Evolutionary conservation across 2,888 invertebrate genomes (phyloP), one percentile per base, ranked within the genome.

Genomic region (Torymus aiolomorphi): DNA sequence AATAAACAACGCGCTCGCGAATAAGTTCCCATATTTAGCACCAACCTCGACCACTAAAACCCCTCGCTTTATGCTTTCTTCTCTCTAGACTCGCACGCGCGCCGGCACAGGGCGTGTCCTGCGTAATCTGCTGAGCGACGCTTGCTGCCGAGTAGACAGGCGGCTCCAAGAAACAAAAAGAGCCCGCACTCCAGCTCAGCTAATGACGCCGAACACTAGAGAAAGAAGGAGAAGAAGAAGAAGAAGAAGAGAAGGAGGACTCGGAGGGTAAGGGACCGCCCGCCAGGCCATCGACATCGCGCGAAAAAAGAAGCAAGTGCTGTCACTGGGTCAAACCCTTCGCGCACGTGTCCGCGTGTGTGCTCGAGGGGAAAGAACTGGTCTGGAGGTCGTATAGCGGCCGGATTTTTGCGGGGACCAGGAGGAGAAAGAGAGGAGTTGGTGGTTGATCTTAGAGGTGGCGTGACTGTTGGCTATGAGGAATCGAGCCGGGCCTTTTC

Each of bases 391-490:
- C 42, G 42, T 42, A 42, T 5, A 42, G 42, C 42, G 42, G 8
- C 42, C 8, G 42, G 42, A 42, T 42, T 42, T 42, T 42, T 8
- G 8, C 42, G 5, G 42, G 42, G 42, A 42, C 42, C 8, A 42
- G 8, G 8, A 42, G 5, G 8, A 10, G 8, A 10, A 8, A 42
- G 42, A 42, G 5, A 42, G 42, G 5, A 42, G 42, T 42, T 42
- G 42, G 42, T 8, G 5, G 42, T 42, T 42, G 42, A 42, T 42
- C 8, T 42, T 42, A 12, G 65, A 31, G 66, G 66, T 72, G 59
- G 72, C 72, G 77, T 78, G 78, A 66, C 78, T 78, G 66, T 72
- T 66, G 31, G 10, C 78, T 52, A 78, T 78, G 78, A 61, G 72
- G 67, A 78, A 67, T 78, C 72, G 65, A 72, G 18, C 54, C 66